Evolutionary conservation across 2,797 vertebrate species (phyloP), one percentile per base, ranked within the genome.

Genomic region (Oryzias sinensis): DNA sequence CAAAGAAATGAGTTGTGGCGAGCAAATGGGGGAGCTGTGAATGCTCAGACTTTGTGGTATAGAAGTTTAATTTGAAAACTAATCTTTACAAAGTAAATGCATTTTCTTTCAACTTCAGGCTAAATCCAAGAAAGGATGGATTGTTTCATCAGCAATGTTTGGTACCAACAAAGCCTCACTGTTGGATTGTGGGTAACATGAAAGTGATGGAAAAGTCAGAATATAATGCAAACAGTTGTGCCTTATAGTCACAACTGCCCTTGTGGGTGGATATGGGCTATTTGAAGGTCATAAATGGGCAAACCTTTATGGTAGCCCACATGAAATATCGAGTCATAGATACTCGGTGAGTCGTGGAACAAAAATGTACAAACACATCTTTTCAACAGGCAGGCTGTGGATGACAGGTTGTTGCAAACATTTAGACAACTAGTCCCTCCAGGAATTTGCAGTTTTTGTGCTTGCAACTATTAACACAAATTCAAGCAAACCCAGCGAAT

Each of bases 81-180:
- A 84, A 88, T 86, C 80, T 81, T 59, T 57, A 70, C 70, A 68
- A 88, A 75, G 79, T 82, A 87, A 87, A 87, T 82, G 80, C 65
- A 60, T 87, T 86, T 70, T 41, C 81, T 82, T 61, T 73, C 56
- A 74, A 76, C 70, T 73, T 70, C 57, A 61, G 65, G 74, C 68
- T 69, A 67, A 82, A 82, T 75, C 77, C 73, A 69, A 68, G 54
- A 68, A 59, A 70, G 49, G 27, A 53, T 55, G 53, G 50, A 72
- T 82, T 81, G 50, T 51, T 47, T 56, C 63, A 74, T 77, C 62
- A 74, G 74, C 78, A 76, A 72, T 44, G 54, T 47, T 64, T 43
- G 29, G 74, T 57, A 63, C 59, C 59, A 68, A 73, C 58, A 72
- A 67, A 47, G 49, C 16, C 46, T 52, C 52, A 57, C 56, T 72